Base-by-base conservation (phyloP, 2,797 vertebrate species). In the Hippoglossus hippoglossus region DNA sequence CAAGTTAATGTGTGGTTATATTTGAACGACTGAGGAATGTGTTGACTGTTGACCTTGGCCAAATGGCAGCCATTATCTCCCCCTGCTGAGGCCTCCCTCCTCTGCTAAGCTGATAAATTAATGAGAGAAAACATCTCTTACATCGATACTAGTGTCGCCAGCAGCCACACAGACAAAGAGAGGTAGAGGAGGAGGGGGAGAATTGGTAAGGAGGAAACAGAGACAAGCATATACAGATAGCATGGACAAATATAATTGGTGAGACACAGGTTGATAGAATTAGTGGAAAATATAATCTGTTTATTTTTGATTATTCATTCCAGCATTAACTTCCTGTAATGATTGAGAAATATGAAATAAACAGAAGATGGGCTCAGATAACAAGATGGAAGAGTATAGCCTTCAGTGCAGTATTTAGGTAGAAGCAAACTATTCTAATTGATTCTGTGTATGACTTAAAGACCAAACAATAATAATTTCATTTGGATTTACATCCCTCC, bases 1-100 rank as follows among this genome's bases (percentile, higher is more conserved):
- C 47, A 60, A 84, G 92, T 91, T 93, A 91, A 91, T 92, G 90
- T 91, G 88, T 91, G 85, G 76, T 86, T 87, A 81, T 89, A 91
- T 90, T 91, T 91, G 86, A 92, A 91, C 90, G 75, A 92, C 92
- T 86, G 86, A 90, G 91, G 92, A 92, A 92, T 92, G 91, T 86
- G 91, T 90, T 90, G 88, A 91, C 86, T 92, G 91, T 92, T 93
- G 91, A 90, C 91, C 90, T 90, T 92, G 91, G 89, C 87, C 87
- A 91, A 92, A 92, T 92, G 91, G 89, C 89, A 87, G 82, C 86
- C 89, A 92, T 92, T 92, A 92, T 91, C 89, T 86, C 52, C 47
- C 75, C 44, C 24, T 54, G 10, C 67, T 24, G 66, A 68, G 66
- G 55, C 68, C 72, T 73, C 71, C 58, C 74, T 69, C 68, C 68